Evolutionary conservation across 2,797 vertebrate species (phyloP).

Genomic region (Coilia nasus): DNA sequence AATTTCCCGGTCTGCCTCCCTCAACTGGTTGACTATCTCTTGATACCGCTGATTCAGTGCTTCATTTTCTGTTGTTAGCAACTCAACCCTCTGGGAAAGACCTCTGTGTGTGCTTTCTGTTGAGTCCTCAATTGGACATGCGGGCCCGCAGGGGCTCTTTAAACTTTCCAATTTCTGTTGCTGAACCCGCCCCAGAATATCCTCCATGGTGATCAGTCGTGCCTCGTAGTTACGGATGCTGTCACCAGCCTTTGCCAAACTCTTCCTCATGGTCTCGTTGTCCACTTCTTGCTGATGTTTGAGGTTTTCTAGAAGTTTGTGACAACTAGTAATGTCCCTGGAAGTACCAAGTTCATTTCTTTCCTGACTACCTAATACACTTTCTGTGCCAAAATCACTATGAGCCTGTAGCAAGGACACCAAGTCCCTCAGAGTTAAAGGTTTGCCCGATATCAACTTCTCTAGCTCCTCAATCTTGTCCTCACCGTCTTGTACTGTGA

Average conservation of each 20-base stretch:
- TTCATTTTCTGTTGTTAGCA: conserved; percentile 73
- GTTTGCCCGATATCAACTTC: conserved; percentile 62
- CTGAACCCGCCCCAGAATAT: conserved; percentile 73
- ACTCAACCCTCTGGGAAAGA: conserved; percentile 73
- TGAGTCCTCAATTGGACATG: conserved; percentile 69
- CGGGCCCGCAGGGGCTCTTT: conserved; percentile 58
- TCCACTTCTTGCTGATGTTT: conserved; percentile 76
- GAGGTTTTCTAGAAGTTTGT: conserved; percentile 73
- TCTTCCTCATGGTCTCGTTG: conserved; percentile 72
- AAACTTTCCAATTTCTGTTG: conserved; percentile 65
- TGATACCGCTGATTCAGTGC: conserved; percentile 78
- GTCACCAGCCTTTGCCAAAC: conserved; percentile 74
- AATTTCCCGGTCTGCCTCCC: conserved; percentile 81
- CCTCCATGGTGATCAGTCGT: conserved; percentile 76
- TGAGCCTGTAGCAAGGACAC: conserved; percentile 64
- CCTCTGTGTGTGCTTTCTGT: conserved; percentile 62
- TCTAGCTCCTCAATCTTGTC: conserved; percentile 74
- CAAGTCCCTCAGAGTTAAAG: conserved; percentile 70
- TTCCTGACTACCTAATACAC: conserved; percentile 54
- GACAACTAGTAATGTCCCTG: conserved; percentile 52
- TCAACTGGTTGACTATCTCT: conserved; percentile 82
- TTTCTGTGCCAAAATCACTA: conserved; percentile 50
- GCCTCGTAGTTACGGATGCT: conserved; percentile 75
- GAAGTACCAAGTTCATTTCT: conserved; percentile 55
- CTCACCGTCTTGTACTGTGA: conserved; percentile 69